Evolutionary conservation across 2,797 vertebrate species (phyloP).

Genomic region (Acanthopagrus latus): DNA sequence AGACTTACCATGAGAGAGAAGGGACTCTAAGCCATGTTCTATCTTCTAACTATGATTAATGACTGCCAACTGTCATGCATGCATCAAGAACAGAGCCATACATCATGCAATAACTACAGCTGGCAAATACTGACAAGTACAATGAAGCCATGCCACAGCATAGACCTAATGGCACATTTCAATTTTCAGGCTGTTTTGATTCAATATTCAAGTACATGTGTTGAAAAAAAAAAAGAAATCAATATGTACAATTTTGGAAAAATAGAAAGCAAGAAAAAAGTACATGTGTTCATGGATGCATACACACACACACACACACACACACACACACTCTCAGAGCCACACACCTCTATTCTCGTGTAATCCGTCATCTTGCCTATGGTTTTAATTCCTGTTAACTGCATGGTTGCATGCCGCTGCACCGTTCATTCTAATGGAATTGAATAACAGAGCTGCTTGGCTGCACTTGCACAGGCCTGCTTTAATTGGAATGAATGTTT

Average conservation of each 20-base stretch:
- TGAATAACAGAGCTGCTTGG: slow-evolving; percentile 87
- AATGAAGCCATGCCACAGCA: slow-evolving; percentile 63
- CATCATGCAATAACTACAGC: slow-evolving; percentile 83
- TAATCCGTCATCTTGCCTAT: slow-evolving; percentile 89
- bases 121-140: slow-evolving; percentile 81
- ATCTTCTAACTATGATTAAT: slow-evolving; percentile 84
- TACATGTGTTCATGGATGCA: slow-evolving; percentile 50
- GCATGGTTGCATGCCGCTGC: slow-evolving; percentile 86
- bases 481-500: slow-evolving; percentile 88
- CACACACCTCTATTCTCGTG: slow-evolving; percentile 75
- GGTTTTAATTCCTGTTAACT: slow-evolving; percentile 90
- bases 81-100: slow-evolving; percentile 79
- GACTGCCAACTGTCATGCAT: slow-evolving; percentile 81
- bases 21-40: slow-evolving; percentile 69
- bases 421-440: slow-evolving; percentile 89
- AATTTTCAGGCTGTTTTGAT: slow-evolving; percentile 67
- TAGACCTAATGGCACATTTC: slow-evolving; percentile 61
- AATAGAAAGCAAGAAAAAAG: slow-evolving; percentile 42
- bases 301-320: slow-evolving; percentile 40
- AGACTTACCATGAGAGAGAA: slow-evolving; percentile 45
- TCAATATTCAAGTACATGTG: slow-evolving; percentile 77
- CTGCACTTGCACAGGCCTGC: slow-evolving; percentile 82
- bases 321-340: slow-evolving; percentile 30
- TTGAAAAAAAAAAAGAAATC: slow-evolving; percentile 67
- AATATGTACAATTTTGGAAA: slow-evolving; percentile 58